Base-by-base conservation (phyloP, 92 coral and sea anemone species). In the Bergia sp. region DNA sequence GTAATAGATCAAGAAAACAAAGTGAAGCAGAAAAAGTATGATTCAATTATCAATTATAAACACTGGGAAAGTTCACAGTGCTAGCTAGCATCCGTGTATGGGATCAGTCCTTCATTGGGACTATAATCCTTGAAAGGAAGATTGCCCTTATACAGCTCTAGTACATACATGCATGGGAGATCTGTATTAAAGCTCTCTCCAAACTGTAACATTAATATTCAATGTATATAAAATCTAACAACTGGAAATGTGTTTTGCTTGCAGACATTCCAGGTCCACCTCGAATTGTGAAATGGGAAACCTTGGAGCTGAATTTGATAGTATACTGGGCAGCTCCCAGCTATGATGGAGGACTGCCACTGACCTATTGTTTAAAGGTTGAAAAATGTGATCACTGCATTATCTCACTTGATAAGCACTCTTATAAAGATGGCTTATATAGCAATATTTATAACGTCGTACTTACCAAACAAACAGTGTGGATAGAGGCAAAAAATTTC, bases 241-340 rank as follows among this genome's bases (percentile, higher is more conserved):
- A n/a, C 8, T 1, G 21, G 74, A 67, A 36, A n/a, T 73, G 39
- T 41, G 39, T 73, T 72, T 84, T 71, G 21, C 4, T 69, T 71
- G 23, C 77, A 84, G 87, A 84, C 43, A 37, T 84, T 71, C 87
- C 87, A 29, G n/a, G 87, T 16, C 11, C 21, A 45, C 87, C 87
- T 23, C 57, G 15, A 49, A 84, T 69, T 29, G 4, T 84, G 20
- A 72, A 18, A 18, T 84, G 87, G 87, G 66, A 72, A 36, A 84
- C 71, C 50, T 37, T 69, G 47, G 87, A 84, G 71, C 4, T 71
- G 2, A 12, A 29, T 9, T 50, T 73, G 7, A 72, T 71, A 45
- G 1, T 84, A 6, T 84, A 69, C 79, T 84, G 87, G 87, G 11
- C 21, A 1, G 79, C 87, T 36, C 78, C 79, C 13, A 47, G 44